A percentile compares a stretch with the other conserved stretches of the same genome.
Evolutionary conservation across 2,888 invertebrate species (phyloP).

Genomic region (Drosophila sordidula): DNA sequence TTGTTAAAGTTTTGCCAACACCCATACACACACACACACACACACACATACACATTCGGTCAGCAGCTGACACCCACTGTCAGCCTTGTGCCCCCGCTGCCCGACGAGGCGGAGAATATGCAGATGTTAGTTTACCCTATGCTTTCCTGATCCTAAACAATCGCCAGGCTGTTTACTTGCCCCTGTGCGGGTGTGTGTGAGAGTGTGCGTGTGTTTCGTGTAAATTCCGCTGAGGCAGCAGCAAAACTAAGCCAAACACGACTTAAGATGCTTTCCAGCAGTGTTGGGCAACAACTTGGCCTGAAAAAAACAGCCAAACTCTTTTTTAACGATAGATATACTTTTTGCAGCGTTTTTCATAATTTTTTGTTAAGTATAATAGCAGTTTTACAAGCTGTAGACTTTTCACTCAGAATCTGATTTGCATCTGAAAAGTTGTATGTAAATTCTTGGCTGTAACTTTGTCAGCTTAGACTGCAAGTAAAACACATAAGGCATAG

Average conservation of each 20-base stretch:
- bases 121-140: conserved; percentile 60
- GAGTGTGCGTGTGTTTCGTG: conserved; percentile 10
- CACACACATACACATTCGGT: conserved; percentile 12
- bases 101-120: conserved; percentile 45
- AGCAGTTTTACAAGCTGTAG: not conserved
- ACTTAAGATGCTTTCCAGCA: conserved; percentile 32
- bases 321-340: not conserved
- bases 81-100: not conserved
- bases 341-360: conserved; percentile 1
- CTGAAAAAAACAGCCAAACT: conserved; percentile 4
- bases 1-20: conserved; percentile 73
- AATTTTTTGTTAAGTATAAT: not conserved
- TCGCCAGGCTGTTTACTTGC: conserved; percentile 44
- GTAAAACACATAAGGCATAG: not conserved
- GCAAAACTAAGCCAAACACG: conserved; percentile 21
- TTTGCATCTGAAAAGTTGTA: not conserved
- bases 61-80: conserved; percentile 30
- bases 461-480: not conserved
- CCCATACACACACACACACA: conserved; percentile 22
- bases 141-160: conserved; percentile 55
- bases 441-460: too few relatives aligned
- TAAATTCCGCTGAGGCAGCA: conserved; percentile 64
- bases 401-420: not conserved
- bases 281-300: conserved; percentile 25
- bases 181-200: not conserved